Evolutionary conservation across 1,140 invertebrate genomes (phyloP).

Genomic region (Drosophila bipectinata): DNA sequence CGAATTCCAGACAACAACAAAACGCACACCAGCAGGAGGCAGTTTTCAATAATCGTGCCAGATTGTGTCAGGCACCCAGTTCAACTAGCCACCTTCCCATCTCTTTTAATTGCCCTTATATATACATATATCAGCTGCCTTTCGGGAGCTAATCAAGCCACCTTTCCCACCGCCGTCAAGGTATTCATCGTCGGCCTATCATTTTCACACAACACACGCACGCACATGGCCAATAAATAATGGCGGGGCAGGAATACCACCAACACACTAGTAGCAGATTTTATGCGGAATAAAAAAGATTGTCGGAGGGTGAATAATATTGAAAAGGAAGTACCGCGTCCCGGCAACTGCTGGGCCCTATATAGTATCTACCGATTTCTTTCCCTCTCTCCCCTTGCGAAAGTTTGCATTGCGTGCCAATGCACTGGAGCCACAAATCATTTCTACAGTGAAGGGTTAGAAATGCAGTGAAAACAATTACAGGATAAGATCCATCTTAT

Average conservation of each 20-base stretch:
- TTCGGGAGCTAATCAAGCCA: slow-evolving; percentile 59
- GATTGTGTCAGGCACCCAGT: slow-evolving; percentile 67
- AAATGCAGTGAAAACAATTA: slow-evolving; percentile 9
- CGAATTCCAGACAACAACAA: neutral
- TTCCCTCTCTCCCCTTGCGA: slow-evolving; percentile 15
- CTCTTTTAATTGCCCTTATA: slow-evolving; percentile 62
- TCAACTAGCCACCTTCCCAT: slow-evolving; percentile 12
- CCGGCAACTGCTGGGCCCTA: slow-evolving; percentile 8
- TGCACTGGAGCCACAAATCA: slow-evolving; percentile 80
- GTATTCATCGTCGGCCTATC: slow-evolving; percentile 45
- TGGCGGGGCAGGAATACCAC: slow-evolving; percentile 20
- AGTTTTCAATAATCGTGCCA: slow-evolving; percentile 76
- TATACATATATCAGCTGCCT: slow-evolving; percentile 58
- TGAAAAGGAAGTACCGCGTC: slow-evolving; percentile 74
- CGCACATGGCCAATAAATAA: slow-evolving; percentile 76
- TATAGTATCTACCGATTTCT: slow-evolving; percentile 17
- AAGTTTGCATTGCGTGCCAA: slow-evolving; percentile 77
- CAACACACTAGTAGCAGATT: slow-evolving; percentile 54
- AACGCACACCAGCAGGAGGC: slow-evolving; percentile 21
- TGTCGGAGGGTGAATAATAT: slow-evolving; percentile 68
- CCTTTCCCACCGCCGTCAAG: neutral
- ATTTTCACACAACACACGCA: slow-evolving; percentile 76
- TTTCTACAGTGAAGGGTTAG: slow-evolving; percentile 59
- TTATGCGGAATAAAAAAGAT: slow-evolving; percentile 33
- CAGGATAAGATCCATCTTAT: neutral